Evolutionary conservation across 1,140 invertebrate genomes (phyloP).

Genomic region (Drosophila sproati): DNA sequence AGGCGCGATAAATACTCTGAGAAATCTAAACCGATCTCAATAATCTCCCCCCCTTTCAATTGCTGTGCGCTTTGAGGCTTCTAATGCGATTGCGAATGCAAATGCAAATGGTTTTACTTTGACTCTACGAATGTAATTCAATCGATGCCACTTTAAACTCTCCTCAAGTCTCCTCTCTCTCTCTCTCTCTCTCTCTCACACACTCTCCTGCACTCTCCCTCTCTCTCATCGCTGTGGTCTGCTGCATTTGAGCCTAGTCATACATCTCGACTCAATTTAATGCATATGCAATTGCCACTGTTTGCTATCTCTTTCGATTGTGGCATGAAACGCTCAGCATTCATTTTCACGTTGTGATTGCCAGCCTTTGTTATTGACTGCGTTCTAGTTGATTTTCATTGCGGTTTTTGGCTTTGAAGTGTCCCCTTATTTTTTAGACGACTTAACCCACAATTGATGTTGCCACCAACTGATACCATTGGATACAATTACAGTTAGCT

Average conservation of each 20-base stretch:
- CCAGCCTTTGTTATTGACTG: conserved; percentile 59
- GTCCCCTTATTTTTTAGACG: conserved; percentile 31
- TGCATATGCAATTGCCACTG: conserved; percentile 13
- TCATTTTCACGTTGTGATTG: conserved; percentile 27
- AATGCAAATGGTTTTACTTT: conserved; percentile 31
- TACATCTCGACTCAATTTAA: conserved; percentile 46
- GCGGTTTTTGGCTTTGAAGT: conserved; percentile 70
- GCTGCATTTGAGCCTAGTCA: conserved; percentile 49
- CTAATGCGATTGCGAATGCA: conserved; percentile 40
- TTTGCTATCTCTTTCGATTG: conserved; percentile 23
- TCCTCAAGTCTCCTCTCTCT: conserved; percentile 12
- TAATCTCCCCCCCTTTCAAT: conserved; percentile 6
- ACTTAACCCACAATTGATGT: conserved; percentile 44
- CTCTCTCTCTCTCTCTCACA: conserved; percentile 30
- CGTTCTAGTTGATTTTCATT: conserved; percentile 27
- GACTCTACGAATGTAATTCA: conserved; percentile 70
- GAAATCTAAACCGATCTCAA: conserved; percentile 31
- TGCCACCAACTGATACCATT: conserved; percentile 46
- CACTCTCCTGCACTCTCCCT: neutral
- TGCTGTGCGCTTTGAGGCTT: conserved; percentile 33
- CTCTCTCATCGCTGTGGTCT: conserved; percentile 17
- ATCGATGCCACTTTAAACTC: conserved; percentile 54
- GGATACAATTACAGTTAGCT: conserved; percentile 79
- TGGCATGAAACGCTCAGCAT: conserved; percentile 31
- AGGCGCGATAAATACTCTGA: conserved; percentile 72